phyloP scores from a whole-genome alignment of 2,888 invertebrate species.

The Hydrotaea cyrtoneurina region DNA sequence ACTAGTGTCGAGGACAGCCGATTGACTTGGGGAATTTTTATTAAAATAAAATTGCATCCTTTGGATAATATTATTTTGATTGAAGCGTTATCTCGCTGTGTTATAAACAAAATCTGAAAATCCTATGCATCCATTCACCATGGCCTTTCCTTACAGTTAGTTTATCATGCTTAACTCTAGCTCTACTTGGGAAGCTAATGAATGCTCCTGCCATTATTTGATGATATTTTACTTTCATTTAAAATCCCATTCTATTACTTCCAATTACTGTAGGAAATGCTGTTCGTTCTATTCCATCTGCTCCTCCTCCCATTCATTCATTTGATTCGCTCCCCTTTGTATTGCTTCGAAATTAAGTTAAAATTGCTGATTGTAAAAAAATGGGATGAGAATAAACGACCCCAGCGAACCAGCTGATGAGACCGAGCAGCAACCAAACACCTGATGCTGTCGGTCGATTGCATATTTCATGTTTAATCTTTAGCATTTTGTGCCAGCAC shows the following conservation, averaged over 20 bases:
- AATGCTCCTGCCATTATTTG: no score
- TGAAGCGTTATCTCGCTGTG: no score
- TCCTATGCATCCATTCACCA: no score
- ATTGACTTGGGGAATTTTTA: no score
- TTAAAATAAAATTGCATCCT: no score
- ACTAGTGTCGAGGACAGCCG: no score
- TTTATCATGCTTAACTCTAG: no score
- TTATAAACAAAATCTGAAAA: no score
- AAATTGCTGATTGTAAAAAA: slow-evolving; percentile 34
- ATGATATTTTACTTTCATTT: no score
- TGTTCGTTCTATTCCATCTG: neutral
- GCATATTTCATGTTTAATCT: slow-evolving; percentile 47
- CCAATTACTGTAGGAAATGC: slow-evolving; percentile 57
- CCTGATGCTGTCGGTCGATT: slow-evolving; percentile 26
- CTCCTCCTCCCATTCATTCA: neutral
- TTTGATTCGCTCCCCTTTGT: neutral
- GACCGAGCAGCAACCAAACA: neutral
- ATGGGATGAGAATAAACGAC: neutral
- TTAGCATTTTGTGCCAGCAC: neutral
- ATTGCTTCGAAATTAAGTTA: slow-evolving; percentile 38
- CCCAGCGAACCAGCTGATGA: neutral
- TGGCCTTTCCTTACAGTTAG: no score
- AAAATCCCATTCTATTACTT: neutral
- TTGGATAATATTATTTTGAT: no score
- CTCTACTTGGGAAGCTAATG: no score